phyloP scores from a whole-genome alignment of 2,113 vertebrate genomes.

The Corvus hawaiiensis region DNA sequence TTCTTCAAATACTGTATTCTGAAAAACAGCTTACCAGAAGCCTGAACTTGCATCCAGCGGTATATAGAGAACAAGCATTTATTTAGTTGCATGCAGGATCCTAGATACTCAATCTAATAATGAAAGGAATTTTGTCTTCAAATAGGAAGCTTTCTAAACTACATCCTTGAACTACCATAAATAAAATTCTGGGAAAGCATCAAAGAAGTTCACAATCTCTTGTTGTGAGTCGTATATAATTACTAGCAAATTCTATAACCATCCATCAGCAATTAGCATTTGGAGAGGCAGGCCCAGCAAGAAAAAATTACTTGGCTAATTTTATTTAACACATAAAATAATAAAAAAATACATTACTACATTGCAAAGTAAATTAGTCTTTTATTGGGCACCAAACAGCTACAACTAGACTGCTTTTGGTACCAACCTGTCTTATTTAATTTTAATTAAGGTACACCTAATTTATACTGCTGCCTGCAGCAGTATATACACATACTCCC shows the following conservation, averaged over 20 bases:
- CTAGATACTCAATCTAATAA: background rate
- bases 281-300: background rate
- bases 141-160: background rate
- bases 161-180: background rate
- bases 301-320: background rate
- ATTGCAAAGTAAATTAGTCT: background rate
- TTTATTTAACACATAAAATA: background rate
- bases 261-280: background rate
- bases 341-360: background rate
- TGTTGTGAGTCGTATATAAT: background rate
- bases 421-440: background rate
- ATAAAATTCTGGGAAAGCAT: background rate
- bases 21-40: background rate
- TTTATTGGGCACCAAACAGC: background rate
- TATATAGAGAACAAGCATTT: background rate
- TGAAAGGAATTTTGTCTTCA: background rate
- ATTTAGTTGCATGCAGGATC: background rate
- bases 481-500: background rate
- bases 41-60: accelerated
- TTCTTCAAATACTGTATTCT: background rate
- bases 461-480: background rate
- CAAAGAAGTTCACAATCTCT: background rate
- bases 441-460: background rate
- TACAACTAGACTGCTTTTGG: background rate
- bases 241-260: background rate